phyloP scores from a whole-genome alignment of 2,113 vertebrate genomes.

The Willisornis vidua region DNA sequence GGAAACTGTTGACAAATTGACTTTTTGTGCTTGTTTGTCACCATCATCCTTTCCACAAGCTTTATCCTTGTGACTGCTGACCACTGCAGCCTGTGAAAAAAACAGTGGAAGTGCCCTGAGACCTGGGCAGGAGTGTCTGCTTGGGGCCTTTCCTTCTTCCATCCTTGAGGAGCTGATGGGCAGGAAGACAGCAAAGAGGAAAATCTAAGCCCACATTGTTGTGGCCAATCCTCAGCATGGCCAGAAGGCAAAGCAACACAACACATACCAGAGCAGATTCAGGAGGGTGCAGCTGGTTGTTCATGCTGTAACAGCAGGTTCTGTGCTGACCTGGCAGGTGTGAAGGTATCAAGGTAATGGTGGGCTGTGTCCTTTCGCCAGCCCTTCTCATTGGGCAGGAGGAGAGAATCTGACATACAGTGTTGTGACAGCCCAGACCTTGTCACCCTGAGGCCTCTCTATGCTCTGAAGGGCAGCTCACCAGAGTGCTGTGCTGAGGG shows the following conservation, averaged over 20 bases:
- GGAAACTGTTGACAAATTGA: not conserved
- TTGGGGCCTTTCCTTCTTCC: not conserved
- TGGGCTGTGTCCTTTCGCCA: not conserved
- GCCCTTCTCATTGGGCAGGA: not conserved
- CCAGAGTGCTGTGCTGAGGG: not conserved
- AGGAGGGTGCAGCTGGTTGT: not conserved
- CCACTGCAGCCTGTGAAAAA: not conserved
- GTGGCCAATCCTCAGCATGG: not conserved
- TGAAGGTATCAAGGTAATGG: not conserved
- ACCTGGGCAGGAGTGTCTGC: not conserved
- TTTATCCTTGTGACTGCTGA: not conserved
- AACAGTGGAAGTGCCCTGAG: not conserved
- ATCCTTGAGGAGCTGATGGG: not conserved
- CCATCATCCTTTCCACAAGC: not conserved
- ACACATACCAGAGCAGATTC: fast-evolving
- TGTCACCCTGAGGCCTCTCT: not conserved
- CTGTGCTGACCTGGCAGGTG: not conserved
- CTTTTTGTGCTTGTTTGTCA: not conserved
- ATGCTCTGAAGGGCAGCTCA: not conserved
- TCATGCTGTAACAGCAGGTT: not conserved
- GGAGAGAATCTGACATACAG: not conserved
- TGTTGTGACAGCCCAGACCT: not conserved
- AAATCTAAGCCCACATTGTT: not conserved
- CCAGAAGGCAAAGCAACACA: not conserved
- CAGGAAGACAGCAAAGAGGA: not conserved